Evolutionary conservation across 2,797 vertebrate species (phyloP), one percentile per base, ranked within the genome.

Genomic region (Sebastes umbrosus): DNA sequence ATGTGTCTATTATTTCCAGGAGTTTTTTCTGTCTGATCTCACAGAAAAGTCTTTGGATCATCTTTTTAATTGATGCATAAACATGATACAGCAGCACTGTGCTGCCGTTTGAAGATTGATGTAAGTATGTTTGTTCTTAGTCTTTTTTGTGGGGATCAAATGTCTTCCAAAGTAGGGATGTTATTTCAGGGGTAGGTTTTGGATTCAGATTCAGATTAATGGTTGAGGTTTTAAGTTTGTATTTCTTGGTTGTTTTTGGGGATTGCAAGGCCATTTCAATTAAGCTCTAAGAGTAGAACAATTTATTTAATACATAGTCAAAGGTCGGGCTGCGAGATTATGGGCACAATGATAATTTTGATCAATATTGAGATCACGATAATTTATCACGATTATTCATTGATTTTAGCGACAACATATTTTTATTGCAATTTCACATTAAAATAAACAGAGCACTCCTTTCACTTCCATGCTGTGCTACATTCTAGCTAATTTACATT

Each of bases 1-100:
- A 25, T 58, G 3, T 54, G 22, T 71, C 67, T 14, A 60, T 73
- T 43, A 68, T 73, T 79, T 84, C 6, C n/a, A 43, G 55, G 64
- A 65, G 6, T 25, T 75, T 2, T n/a, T 55, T 80, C 24, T 75
- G 27, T 63, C 12, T 72, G 46, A 52, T 77, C 46, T 72, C n/a
- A 31, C n/a, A 57, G 58, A 77, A 68, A 39, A 1, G 2, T 29
- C 2, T 32, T 52, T 63, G 34, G 25, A 72, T 67, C 6, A 13
- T 77, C 64, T 72, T 64, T 69, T 64, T 69, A 24, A 62, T 27
- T 54, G 32, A 74, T 71, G 57, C 9, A 32, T 18, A 25, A 70
- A 73, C 12, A 29, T 58, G 7, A 10, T 25, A 14, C 18, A 62
- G 43, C 12, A 52, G 24, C 4, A 34, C 20, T 8, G 9, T 18